Evolutionary conservation across 2,888 invertebrate species (phyloP), one percentile per base, ranked within the genome.

Genomic region (Diachrysia chrysitis): DNA sequence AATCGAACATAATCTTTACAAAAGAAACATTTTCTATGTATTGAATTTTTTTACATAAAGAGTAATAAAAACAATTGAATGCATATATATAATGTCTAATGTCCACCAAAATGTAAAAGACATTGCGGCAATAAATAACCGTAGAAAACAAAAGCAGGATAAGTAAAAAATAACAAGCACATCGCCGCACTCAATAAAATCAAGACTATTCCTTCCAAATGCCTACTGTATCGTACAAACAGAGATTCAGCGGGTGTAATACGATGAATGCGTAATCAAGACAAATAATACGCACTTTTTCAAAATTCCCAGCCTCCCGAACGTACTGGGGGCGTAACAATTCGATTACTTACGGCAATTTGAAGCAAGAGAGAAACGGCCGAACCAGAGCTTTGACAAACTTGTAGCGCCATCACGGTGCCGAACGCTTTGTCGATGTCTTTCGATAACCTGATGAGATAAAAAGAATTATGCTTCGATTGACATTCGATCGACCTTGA

Each of bases 361-460:
- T 88, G 85, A 64, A 88, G 83, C 51, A 86, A 78, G 53, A 85
- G 83, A 60, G 87, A 81, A 58, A 88, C 93, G 16, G 92, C 93
- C 1, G 93, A 87, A 6, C 91, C 91, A 1, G 90, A 92, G 80
- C 93, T 93, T 71, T 87, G 87, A 71, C 87, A 92, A 58, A 95
- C 78, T 83, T 95, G 94, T 56, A 93, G 76, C 37, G 94, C 90
- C 74, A 94, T 88, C 58, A 93, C 90, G 12, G 86, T 87, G 3
- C 94, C 94, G 71, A 95, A 93, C n/a, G 90, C 89, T 73, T 85
- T 84, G 78, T 94, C 90, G 35, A 94, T 91, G 51, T 93, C 91
- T 63, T 89, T 88, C 42, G 87, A 88, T 76, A 94, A 84, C 76
- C 95, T 95, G 79, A 66, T 73, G 82, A 71, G 61, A 67, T 67